Base-by-base conservation (phyloP, 2,888 invertebrate species). In the Tanypteryx hageni region DNA sequence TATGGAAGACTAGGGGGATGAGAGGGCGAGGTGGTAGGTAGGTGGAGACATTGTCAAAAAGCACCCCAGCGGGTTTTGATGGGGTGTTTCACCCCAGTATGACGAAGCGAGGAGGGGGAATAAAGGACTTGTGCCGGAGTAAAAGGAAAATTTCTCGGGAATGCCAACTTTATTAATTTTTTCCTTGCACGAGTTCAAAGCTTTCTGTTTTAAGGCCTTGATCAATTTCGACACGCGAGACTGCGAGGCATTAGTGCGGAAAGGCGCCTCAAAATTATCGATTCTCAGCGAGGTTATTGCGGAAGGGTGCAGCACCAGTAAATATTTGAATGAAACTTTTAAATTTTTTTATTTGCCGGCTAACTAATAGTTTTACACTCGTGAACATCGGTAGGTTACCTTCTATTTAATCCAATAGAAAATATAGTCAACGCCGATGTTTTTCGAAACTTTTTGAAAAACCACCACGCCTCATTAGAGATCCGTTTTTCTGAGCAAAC, bases 101-200 rank as follows among this genome's bases (percentile, higher is more conserved):
- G 68, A 76, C 76, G 8, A 44, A 44, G 44, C 5, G 22, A 76
- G 22, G 22, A 0, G 68, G 68, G n/a, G 5, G 18, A 68, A n/a
- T 68, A 68, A 18, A 68, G 68, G n/a, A 22, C 68, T 18, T 76
- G 22, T 44, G 5, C 44, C 44, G 44, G 76, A 76, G 11, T 9
- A 27, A 76, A 76, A 76, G 22, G 11, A 76, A 76, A 76, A 76
- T 22, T 27, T 27, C 76, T 76, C 68, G 9, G n/a, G 22, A 9
- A n/a, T 68, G 68, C 22, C 22, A 13, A 76, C 22, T 76, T 76
- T 76, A 76, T 76, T 76, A 76, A 76, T 76, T 76, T 76, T 76
- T 76, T 27, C 76, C 22, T 68, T 8, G 76, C 5, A 44, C 1
- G 5, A 5, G 44, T 44, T 44, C 44, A 44, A 44, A 44, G 44